These are phyloP conservation scores for Tetragonula carbonaria DNA, from an alignment of 2,888 invertebrate species.

Conservation along the genomic window DNA sequence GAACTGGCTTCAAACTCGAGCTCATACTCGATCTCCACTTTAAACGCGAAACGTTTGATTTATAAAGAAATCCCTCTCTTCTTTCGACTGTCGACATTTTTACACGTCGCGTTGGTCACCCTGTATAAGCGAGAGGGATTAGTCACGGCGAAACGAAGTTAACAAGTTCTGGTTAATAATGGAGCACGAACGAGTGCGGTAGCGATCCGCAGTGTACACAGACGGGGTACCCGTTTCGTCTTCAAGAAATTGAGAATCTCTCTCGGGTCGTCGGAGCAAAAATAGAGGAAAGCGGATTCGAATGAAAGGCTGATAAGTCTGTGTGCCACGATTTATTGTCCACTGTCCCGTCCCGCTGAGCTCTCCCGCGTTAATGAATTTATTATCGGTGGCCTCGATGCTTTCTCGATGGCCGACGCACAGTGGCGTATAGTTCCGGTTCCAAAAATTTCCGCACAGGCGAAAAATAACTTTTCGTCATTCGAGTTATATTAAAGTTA, in stretches of 20 bases:
- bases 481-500: too few species aligned
- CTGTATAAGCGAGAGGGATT: not conserved
- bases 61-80: too few species aligned
- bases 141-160: conserved; percentile 59
- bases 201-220: conserved; percentile 52
- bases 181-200: conserved; percentile 50
- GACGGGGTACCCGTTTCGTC: conserved; percentile 43
- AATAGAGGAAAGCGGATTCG: conserved; percentile 49
- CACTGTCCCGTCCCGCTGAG: conserved; percentile 10
- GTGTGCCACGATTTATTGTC: conserved; percentile 53
- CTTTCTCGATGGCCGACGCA: too few species aligned
- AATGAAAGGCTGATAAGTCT: conserved; percentile 65
- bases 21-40: too few species aligned
- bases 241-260: conserved; percentile 67
- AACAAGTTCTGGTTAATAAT: conserved; percentile 67
- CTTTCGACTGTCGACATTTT: too few species aligned
- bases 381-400: conserved; percentile 36
- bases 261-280: conserved; percentile 62
- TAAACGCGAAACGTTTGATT: too few species aligned
- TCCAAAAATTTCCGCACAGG: too few species aligned
- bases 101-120: too few species aligned
- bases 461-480: too few species aligned
- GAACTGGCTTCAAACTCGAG: too few species aligned
- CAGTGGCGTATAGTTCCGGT: too few species aligned
- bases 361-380: conserved; percentile 55